Conservation (phyloP, 2,797 vertebrate genomes). For the Rhadinocentrus ornatus region DNA sequence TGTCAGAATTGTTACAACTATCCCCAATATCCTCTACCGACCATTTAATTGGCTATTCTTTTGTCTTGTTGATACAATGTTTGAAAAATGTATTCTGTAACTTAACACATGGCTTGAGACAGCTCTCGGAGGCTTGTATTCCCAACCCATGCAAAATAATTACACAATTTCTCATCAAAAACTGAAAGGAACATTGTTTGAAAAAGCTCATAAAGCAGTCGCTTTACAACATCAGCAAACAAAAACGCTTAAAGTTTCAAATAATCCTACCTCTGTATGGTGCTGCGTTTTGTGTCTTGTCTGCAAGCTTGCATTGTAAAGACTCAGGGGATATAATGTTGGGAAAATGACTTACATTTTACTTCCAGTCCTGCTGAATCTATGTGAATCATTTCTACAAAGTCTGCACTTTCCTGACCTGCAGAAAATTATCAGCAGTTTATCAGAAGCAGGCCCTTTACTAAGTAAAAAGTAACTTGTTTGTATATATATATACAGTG, state of each 20-base stretch:
- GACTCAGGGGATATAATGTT: conserved; percentile 1
- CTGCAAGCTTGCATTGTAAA: conserved; percentile 37
- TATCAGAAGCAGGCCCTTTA: conserved; percentile 1
- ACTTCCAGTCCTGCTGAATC: conserved; percentile 48
- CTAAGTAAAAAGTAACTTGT: background rate
- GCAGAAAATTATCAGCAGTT: conserved; percentile 26
- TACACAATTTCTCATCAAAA: conserved; percentile 7
- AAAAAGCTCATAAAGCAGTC: background rate
- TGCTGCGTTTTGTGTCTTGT: background rate
- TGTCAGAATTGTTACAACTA: too few relatives aligned
- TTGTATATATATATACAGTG: too few relatives aligned
- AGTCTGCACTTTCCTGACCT: conserved; percentile 45
- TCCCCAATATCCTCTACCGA: too few relatives aligned
- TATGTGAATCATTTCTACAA: conserved; percentile 27
- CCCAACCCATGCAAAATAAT: background rate
- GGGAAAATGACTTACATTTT: conserved; percentile 9
- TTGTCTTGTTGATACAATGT: background rate
- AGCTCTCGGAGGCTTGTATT: background rate
- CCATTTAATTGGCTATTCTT: background rate
- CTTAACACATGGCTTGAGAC: conserved; percentile 2
- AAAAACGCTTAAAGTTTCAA: conserved; percentile 26
- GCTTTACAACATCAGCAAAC: conserved; percentile 28
- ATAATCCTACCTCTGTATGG: conserved; percentile 7
- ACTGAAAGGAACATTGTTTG: background rate
- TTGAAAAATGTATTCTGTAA: background rate